Evolutionary conservation across 2,113 vertebrate genomes (phyloP).

Genomic region (Phalacrocorax pelagicus): DNA sequence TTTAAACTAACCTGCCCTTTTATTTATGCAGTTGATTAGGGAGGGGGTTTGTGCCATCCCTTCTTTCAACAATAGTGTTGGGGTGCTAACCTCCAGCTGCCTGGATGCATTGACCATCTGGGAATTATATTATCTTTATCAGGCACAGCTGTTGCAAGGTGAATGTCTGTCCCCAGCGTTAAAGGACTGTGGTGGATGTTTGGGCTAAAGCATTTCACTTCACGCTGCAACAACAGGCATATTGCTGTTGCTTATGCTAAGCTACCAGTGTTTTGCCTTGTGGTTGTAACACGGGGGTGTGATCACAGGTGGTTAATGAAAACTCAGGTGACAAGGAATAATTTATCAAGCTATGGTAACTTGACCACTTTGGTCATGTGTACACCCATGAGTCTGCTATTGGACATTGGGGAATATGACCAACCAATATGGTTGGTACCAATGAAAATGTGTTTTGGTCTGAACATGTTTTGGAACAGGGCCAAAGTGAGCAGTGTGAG

Average conservation of each 20-base stretch:
- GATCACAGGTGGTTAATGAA: not conserved
- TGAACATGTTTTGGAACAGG: not conserved
- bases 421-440: too few relatives aligned
- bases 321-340: not conserved
- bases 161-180: not conserved
- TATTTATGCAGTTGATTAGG: fast-evolving
- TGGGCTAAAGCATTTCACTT: not conserved
- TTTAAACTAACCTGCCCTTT: not conserved
- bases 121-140: not conserved
- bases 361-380: not conserved
- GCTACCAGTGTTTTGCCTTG: not conserved
- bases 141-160: not conserved
- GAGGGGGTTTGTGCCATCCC: not conserved
- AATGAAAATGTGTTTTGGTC: not conserved
- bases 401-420: too few relatives aligned
- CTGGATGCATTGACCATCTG: not conserved
- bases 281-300: not conserved
- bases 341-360: not conserved
- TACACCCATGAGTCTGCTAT: not conserved
- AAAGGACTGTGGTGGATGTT: not conserved
- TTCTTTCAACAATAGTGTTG: not conserved
- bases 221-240: not conserved
- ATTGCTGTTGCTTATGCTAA: not conserved
- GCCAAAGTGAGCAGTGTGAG: not conserved
- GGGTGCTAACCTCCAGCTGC: not conserved